A percentile compares a stretch with the other conserved stretches of the same genome.
phyloP scores from a whole-genome alignment of 2,888 invertebrate species.

The Chymomyza amoena region DNA sequence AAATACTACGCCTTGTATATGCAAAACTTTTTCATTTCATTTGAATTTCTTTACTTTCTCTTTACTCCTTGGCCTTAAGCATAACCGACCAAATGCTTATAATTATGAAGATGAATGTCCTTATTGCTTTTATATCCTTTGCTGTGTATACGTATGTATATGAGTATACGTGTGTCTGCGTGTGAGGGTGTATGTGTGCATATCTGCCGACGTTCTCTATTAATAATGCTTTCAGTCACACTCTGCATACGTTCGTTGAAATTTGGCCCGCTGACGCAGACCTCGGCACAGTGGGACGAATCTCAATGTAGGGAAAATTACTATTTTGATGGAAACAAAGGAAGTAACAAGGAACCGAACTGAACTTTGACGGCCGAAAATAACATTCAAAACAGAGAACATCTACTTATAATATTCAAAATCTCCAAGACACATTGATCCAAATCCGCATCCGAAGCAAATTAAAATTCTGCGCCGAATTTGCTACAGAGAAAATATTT shows the following conservation, averaged over 20 bases:
- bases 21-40: slow-evolving; percentile 65
- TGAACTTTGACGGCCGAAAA: too few relatives aligned
- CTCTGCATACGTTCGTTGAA: slow-evolving; percentile 66
- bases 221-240: slow-evolving; percentile 72
- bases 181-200: slow-evolving; percentile 31
- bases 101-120: slow-evolving; percentile 72
- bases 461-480: too few relatives aligned
- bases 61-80: slow-evolving; percentile 1
- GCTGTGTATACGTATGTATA: slow-evolving; percentile 17
- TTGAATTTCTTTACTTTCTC: slow-evolving; percentile 41
- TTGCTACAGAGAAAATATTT: too few relatives aligned
- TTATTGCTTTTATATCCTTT: slow-evolving; percentile 66
- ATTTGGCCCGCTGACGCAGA: slow-evolving; percentile 47
- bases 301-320: neutral
- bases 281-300: slow-evolving; percentile 35
- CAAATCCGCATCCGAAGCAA: too few relatives aligned
- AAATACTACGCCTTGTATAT: slow-evolving; percentile 46
- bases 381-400: too few relatives aligned
- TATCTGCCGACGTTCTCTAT: slow-evolving; percentile 64
- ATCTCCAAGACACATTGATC: too few relatives aligned
- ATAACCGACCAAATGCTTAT: slow-evolving; percentile 30
- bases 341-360: too few relatives aligned
- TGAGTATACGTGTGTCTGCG: slow-evolving; percentile 14
- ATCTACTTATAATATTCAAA: too few relatives aligned
- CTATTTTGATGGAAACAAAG: too few relatives aligned